Conservation (phyloP, 2,797 vertebrate species). For the Notolepis coatsorum region DNA sequence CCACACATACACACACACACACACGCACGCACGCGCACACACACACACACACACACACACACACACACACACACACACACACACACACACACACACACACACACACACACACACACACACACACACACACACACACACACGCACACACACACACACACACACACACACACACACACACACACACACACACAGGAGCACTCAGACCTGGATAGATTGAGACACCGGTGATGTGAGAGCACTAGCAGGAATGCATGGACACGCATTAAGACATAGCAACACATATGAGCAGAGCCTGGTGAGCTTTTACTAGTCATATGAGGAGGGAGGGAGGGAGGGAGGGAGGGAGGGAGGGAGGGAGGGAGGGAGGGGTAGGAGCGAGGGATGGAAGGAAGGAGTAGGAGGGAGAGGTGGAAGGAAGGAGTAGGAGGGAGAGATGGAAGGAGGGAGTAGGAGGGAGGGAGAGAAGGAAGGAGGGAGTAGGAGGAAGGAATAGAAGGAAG, state of each 20-base stretch:
- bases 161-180: conserved; percentile 29
- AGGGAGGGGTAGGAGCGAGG: not conserved
- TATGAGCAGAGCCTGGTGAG: conserved; percentile 60
- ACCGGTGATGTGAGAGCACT: conserved; percentile 39
- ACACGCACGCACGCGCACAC: not conserved
- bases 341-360: too few relatives aligned
- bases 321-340: conserved; percentile 40
- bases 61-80: not conserved
- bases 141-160: conserved; percentile 2
- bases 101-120: not conserved
- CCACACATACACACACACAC: conserved; percentile 10
- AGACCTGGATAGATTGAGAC: conserved; percentile 40
- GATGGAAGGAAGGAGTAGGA: not conserved
- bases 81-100: not conserved
- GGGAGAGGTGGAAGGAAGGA: not conserved
- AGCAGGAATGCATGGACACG: conserved; percentile 35
- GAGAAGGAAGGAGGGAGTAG: not conserved
- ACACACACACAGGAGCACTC: conserved; percentile 13
- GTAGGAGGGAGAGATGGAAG: conserved; percentile 45
- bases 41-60: not conserved
- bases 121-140: conserved; percentile 18
- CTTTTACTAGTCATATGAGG: conserved; percentile 54
- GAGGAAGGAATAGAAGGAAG: not conserved
- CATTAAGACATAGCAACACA: conserved; percentile 52
- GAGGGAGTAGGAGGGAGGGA: not conserved